Evolutionary conservation across 2,113 vertebrate species (phyloP).

Genomic region (Nansenia antarctica): DNA sequence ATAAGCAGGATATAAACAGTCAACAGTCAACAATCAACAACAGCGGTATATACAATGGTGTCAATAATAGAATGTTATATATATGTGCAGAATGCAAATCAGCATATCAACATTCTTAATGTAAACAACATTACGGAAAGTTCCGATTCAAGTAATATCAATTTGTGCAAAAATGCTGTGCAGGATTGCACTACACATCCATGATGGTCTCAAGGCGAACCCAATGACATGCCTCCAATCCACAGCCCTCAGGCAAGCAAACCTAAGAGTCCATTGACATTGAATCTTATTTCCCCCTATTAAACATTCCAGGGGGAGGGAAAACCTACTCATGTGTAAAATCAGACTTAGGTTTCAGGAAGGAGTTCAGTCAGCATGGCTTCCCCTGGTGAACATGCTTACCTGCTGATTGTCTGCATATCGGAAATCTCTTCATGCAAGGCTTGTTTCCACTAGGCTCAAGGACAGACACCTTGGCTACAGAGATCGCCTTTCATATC

Average conservation of each 20-base stretch:
- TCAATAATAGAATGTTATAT: no score
- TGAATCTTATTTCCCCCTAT: not conserved
- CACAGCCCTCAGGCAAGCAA: not conserved
- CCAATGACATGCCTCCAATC: not conserved
- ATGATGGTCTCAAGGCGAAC: not conserved
- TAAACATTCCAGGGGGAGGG: not conserved
- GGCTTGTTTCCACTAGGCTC: conserved; percentile 16
- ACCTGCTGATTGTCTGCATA: not conserved
- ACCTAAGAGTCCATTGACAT: not conserved
- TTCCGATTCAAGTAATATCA: no score
- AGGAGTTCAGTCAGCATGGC: not conserved
- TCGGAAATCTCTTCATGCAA: not conserved
- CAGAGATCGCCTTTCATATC: not conserved
- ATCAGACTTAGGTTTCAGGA: not conserved
- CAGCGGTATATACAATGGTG: no score
- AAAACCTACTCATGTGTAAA: not conserved
- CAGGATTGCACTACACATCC: no score
- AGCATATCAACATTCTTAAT: no score
- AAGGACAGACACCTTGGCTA: not conserved
- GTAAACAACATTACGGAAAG: no score
- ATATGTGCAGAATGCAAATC: no score
- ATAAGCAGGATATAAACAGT: no score
- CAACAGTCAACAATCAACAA: no score
- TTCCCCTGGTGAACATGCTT: conserved; percentile 8
- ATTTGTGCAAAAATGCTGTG: no score